These are phyloP conservation scores for Mastomys coucha DNA, from an alignment of 2,113 vertebrate species.

Conservation along the genomic window DNA sequence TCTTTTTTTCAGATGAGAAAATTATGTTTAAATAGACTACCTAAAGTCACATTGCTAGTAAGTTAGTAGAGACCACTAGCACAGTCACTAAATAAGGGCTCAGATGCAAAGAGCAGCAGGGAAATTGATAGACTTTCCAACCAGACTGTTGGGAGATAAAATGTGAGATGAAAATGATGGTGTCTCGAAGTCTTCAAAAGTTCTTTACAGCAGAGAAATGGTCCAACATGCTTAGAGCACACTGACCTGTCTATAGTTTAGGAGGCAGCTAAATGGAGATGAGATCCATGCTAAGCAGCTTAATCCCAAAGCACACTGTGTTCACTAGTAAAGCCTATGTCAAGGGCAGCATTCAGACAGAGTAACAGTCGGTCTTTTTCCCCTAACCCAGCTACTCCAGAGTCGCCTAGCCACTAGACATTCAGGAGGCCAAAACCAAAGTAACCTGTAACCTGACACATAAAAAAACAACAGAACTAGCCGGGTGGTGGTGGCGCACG, in stretches of 20 bases:
- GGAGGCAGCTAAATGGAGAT: not conserved
- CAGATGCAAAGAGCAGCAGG: not conserved
- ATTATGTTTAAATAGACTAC: not conserved
- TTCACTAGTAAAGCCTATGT: conserved; percentile 11
- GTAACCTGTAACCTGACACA: not conserved
- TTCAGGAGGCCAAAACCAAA: not conserved
- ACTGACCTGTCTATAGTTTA: not conserved
- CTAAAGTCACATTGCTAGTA: not conserved
- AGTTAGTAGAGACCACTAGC: not conserved
- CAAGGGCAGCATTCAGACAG: not conserved
- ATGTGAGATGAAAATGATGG: not conserved
- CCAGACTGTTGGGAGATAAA: too few species aligned
- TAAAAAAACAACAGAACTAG: too few species aligned
- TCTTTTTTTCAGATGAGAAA: not conserved
- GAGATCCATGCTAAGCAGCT: not conserved
- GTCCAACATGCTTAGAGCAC: not conserved
- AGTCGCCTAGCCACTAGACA: not conserved
- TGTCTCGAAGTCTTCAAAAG: not conserved
- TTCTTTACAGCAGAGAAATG: not conserved
- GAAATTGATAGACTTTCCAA: not conserved
- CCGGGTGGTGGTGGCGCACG: too few species aligned
- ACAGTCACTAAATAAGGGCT: not conserved
- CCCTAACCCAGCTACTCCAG: not conserved
- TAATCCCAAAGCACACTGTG: not conserved
- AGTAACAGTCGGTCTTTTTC: not conserved